phyloP scores from a whole-genome alignment of 2,888 invertebrate species.

The Pollenia angustigena region DNA sequence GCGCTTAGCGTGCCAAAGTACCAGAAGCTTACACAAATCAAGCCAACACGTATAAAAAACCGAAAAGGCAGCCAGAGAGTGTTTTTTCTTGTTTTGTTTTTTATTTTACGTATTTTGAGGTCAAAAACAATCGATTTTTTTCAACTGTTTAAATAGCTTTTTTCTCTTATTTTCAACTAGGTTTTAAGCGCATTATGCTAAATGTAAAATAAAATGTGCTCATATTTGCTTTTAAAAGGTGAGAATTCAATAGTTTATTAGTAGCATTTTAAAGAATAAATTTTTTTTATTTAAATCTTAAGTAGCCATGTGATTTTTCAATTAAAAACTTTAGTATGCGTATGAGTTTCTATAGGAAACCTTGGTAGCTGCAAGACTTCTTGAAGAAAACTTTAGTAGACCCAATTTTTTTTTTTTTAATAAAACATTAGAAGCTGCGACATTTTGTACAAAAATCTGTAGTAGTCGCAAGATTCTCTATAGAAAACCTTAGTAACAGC shows the following conservation, averaged over 20 bases:
- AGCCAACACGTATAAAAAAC: conserved; percentile 66
- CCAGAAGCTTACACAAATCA: conserved; percentile 67
- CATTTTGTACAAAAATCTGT: too few relatives aligned
- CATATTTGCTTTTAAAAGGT: background rate
- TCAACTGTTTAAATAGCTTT: conserved; percentile 12
- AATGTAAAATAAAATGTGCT: conserved; percentile 18
- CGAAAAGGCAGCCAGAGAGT: conserved; percentile 33
- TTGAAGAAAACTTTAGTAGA: too few relatives aligned
- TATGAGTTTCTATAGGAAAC: too few relatives aligned
- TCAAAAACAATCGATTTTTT: conserved; percentile 74
- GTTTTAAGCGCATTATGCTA: conserved; percentile 41
- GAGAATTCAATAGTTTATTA: conserved; percentile 8
- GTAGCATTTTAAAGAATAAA: too few relatives aligned
- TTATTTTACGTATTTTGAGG: conserved; percentile 66
- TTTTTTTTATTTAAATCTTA: too few relatives aligned
- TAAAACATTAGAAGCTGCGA: too few relatives aligned
- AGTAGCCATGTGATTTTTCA: too few relatives aligned
- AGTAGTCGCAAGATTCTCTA: too few relatives aligned
- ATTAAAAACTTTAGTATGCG: too few relatives aligned
- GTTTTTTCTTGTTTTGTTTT: conserved; percentile 33
- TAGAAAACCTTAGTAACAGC: too few relatives aligned
- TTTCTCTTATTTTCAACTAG: conserved; percentile 55
- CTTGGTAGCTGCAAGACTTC: too few relatives aligned
- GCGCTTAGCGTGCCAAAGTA: conserved; percentile 72
- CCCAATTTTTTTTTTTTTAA: too few relatives aligned